phyloP scores from a whole-genome alignment of 2,888 invertebrate species.

The Erannis defoliaria region DNA sequence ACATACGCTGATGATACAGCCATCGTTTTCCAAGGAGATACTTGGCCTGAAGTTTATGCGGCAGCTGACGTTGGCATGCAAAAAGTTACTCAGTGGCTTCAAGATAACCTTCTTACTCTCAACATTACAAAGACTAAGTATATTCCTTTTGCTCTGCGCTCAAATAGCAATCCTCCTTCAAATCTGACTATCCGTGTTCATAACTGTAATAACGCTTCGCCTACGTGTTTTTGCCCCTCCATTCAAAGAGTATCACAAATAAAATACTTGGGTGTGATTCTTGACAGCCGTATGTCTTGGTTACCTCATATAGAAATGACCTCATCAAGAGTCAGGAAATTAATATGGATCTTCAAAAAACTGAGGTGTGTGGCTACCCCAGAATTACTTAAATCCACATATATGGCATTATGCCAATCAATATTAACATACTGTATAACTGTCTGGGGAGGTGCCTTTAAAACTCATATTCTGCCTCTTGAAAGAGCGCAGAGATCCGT shows the following conservation, averaged over 20 bases:
- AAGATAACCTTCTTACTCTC: neutral
- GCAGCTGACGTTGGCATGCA: neutral
- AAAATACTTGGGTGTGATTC: neutral
- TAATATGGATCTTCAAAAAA: neutral
- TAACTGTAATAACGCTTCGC: neutral
- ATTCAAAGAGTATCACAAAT: neutral
- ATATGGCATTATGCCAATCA: neutral
- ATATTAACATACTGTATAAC: neutral
- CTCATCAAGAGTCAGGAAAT: neutral
- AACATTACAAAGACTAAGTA: neutral
- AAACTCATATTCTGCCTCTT: neutral
- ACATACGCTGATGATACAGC: neutral
- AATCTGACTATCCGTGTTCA: neutral
- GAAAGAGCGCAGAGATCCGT: neutral
- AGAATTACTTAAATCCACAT: neutral
- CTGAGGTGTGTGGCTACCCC: neutral
- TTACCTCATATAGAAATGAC: neutral
- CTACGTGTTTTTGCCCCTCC: neutral
- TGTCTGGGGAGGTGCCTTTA: neutral
- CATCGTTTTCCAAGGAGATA: neutral
- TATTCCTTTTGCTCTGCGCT: neutral
- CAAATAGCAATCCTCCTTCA: neutral
- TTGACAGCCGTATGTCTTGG: neutral
- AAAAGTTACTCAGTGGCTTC: neutral
- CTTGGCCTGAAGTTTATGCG: neutral